Evolutionary conservation across 2,797 vertebrate genomes (phyloP), one percentile per base, ranked within the genome.

Genomic region (Pseudochirops cupreus): DNA sequence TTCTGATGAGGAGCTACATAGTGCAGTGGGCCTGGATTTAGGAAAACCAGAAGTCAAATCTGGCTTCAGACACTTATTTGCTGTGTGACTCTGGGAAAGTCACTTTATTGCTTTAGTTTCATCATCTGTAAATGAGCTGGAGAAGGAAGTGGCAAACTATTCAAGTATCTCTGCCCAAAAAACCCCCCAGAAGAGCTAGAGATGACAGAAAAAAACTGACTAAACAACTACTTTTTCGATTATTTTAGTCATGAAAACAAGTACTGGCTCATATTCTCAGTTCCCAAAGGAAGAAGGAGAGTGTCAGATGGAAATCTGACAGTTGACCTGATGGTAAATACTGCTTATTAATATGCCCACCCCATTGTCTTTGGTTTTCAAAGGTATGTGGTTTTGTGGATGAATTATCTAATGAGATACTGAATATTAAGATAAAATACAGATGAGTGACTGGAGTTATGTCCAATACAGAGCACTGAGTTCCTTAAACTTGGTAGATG

Each of bases 321-420:
- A 92, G 91, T 91, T 6, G 1, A 33, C 87, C 95, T 57, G 91
- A 53, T 74, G 56, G 67, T 50, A 67, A 9, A 28, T n/a, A 67
- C 62, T 91, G 50, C 33, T 56, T 57, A 95, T 29, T 82, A 82
- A 82, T 46, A 82, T 39, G 18, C n/a, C n/a, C 67, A 93, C 46
- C 46, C 56, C 89, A 90, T 90, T 90, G 21, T 46, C 52, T 14
- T 91, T 95, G n/a, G 5, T 94, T 97, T 95, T 94, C 92, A 50
- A 93, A 50, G 74, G 95, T 92, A 95, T 91, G 0, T 90, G 54
- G 28, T 39, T 94, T 89, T 89, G 13, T 91, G 39, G 11, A 28
- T 95, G 57, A 94, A 54, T 16, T 62, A 29, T 82, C 56, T 93
- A 58, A 5, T 91, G 57, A 93, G 39, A 57, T 2, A 0, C 0